phyloP scores from a whole-genome alignment of 2,797 vertebrate genomes.

The Propithecus perrieri region DNA sequence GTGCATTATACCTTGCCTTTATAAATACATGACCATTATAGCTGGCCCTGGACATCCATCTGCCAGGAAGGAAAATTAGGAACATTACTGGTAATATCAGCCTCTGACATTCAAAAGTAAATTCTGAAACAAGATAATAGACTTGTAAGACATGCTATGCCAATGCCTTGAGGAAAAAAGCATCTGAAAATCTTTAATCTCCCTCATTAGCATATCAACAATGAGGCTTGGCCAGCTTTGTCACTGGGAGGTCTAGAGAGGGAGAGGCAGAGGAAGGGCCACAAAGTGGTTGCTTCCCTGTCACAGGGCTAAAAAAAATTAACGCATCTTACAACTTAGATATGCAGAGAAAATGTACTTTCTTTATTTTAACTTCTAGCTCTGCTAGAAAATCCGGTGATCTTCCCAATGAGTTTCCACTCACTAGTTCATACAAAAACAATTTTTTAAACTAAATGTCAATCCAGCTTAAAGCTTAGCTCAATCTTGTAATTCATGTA shows the following conservation, averaged over 20 bases:
- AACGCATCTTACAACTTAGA: neutral
- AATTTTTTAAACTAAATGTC: neutral
- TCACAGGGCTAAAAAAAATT: neutral
- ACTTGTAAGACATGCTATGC: neutral
- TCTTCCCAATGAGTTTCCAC: neutral
- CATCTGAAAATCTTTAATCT: neutral
- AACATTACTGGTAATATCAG: neutral
- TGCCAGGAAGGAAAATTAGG: neutral
- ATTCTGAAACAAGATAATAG: neutral
- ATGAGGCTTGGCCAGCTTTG: neutral
- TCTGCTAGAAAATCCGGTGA: neutral
- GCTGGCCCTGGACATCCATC: neutral
- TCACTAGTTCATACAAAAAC: neutral
- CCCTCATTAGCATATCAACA: neutral
- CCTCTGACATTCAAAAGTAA: neutral
- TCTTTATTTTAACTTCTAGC: neutral
- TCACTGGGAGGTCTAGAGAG: neutral
- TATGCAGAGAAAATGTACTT: neutral
- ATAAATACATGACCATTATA: neutral
- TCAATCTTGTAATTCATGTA: neutral
- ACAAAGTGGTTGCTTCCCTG: neutral
- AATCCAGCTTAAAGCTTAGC: neutral
- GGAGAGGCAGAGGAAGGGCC: neutral
- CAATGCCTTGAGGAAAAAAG: neutral
- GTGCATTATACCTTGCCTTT: neutral